Base-by-base conservation (phyloP, 2,888 invertebrate species). In the Tholera decimalis region DNA sequence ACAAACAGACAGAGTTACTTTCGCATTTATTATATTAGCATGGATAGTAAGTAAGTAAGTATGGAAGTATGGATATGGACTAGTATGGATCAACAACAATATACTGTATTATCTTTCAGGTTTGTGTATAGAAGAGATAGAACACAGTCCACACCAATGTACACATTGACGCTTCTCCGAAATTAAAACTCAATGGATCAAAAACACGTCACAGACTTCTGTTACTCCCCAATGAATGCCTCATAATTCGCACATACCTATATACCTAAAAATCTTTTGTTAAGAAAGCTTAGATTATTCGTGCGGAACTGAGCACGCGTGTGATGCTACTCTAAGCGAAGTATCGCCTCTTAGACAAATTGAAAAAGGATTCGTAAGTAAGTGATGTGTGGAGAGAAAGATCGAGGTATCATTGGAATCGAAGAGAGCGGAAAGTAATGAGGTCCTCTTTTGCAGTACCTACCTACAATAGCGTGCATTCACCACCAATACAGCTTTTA, bases 311-410 rank as follows among this genome's bases (percentile, higher is more conserved):
- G 54, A 67, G 74, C 68, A 71, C 81, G 71, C 63, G 64, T 49
- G 60, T 73, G 69, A 72, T 63, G 61, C 22, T 26, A 59, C 74
- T 76, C 67, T 73, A 74, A 79, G 77, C 79, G 79, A 77, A 54
- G 73, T 80, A 83, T 82, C 79, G 71, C 79, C 83, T 82, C 82
- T 86, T 79, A 79, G 74, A 80, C 68, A 79, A 84, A 88, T 86
- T 84, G 84, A 77, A 84, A 84, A 82, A 77, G 82, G 78, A 80
- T 83, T 77, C 82, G 72, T 64, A n/a, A 73, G 51, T 59, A 73
- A 77, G 73, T 75, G 76, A 74, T 70, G 80, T 68, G 64, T 57
- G 72, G 58, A 75, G 50, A 75, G 75, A 77, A 41, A 80, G 39
- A 72, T 65, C 66, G 62, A 43, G 64, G 41, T 61, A 58, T 37